Evolutionary conservation across 2,797 vertebrate species (phyloP), one percentile per base, ranked within the genome.

Genomic region (Alectoris magna): DNA sequence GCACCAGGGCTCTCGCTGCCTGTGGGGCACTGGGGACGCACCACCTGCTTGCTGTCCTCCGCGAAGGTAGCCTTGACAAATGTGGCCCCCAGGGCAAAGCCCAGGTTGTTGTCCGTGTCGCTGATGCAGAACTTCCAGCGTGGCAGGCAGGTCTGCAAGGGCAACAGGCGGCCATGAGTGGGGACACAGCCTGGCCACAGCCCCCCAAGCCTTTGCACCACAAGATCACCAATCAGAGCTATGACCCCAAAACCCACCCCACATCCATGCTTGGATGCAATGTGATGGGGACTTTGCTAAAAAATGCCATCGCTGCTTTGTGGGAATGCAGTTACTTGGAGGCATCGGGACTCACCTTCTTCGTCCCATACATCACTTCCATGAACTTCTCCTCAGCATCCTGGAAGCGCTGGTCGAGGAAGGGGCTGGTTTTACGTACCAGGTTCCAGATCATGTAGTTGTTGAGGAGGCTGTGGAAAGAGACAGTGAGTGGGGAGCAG

Each of bases 391-490:
- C 99, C 79, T 99, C 99, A 0, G 98, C 98, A 5, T 99, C 99
- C 97, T 99, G 99, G 88, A 99, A 99, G 70, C 98, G 98, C 93
- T 99, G 98, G 95, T 99, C 99, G 5, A 99, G 98, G 88, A 99
- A 98, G 14, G 98, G 98, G 60, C 98, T 98, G 90, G 99, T 99
- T 97, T 99, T 99, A 94, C 98, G 98, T 91, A 99, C 99, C 96
- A 99, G 98, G 93, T 99, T 99, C 99, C 99, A 99, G 79, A 99
- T 98, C 99, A 99, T 99, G 97, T 99, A 99, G 97, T 98, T 99
- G 96, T 99, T 99, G 77, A 99, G 98, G 18, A 99, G 96, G 89
- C 99, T 99, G 96, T 0, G 7, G 80, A 1, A 0, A 88, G 84
- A 73, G 41, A 26, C 0, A 3, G 44, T 93, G 84, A 94, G 87